Evolutionary conservation across 2,113 vertebrate species (phyloP).

Genomic region (Hypanus sabinus): DNA sequence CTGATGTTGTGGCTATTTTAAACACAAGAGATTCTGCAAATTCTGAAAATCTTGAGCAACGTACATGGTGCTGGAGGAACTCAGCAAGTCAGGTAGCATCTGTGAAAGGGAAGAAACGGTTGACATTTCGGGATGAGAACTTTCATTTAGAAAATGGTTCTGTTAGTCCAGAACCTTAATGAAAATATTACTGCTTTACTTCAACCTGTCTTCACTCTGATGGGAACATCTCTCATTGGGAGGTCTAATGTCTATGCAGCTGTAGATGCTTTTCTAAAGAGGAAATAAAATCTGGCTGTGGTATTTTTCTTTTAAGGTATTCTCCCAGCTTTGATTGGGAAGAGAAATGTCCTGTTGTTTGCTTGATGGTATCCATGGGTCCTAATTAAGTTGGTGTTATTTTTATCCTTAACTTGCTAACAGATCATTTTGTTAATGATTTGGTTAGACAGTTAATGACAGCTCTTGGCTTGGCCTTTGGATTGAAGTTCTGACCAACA

Average conservation of each 20-base stretch:
- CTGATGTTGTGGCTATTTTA: not conserved
- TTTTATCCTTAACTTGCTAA: not conserved
- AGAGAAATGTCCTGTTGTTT: not conserved
- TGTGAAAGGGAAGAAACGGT: no score
- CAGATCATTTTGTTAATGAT: not conserved
- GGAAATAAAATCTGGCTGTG: not conserved
- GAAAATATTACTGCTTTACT: not conserved
- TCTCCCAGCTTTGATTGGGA: not conserved
- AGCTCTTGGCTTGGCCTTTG: not conserved
- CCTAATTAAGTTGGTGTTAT: not conserved
- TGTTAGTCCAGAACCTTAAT: not conserved
- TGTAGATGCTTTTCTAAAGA: not conserved
- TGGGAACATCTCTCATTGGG: not conserved
- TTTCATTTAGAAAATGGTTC: no score
- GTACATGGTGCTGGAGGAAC: no score
- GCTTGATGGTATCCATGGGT: not conserved
- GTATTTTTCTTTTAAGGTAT: not conserved
- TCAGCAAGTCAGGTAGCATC: no score
- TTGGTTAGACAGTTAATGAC: not conserved
- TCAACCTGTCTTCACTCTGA: not conserved
- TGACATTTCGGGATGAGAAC: no score
- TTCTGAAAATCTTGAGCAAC: no score
- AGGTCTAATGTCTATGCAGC: not conserved
- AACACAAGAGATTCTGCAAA: no score
- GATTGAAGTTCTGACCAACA: not conserved